A percentile compares a stretch with the other conserved stretches of the same genome.
Evolutionary conservation across 37 sponge, comb jelly and placozoan species (phyloP).

Genomic region (Lycopodina hypogea): DNA sequence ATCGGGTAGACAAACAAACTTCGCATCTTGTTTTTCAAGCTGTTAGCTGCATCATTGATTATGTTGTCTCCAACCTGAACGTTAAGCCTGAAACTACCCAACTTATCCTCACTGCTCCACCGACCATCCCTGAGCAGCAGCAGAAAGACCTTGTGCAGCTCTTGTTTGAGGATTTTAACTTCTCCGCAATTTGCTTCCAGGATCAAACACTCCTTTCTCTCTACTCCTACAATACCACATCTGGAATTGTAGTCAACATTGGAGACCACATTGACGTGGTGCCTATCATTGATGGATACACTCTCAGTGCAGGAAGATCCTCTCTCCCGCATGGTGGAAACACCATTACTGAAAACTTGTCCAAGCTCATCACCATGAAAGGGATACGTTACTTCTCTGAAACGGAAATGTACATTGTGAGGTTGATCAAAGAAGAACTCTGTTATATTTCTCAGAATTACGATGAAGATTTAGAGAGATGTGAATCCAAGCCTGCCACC

Average conservation of each 20-base stretch:
- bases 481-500: slow-evolving; percentile 16
- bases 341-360: slow-evolving; percentile 66
- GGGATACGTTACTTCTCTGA: slow-evolving; percentile 83
- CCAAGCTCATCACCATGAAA: slow-evolving; percentile 50
- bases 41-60: slow-evolving; percentile 19
- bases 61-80: slow-evolving; percentile 12
- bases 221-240: slow-evolving; percentile 74
- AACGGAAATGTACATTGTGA: slow-evolving; percentile 66
- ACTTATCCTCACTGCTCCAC: slow-evolving; percentile 43
- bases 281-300: slow-evolving; percentile 70
- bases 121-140: slow-evolving; percentile 46
- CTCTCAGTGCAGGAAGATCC: slow-evolving; percentile 53
- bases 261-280: slow-evolving; percentile 78
- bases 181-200: slow-evolving; percentile 43
- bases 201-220: slow-evolving; percentile 72
- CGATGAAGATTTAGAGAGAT: slow-evolving; percentile 26
- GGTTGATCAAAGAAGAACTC: slow-evolving; percentile 70
- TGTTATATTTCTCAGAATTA: slow-evolving; percentile 64
- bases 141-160: slow-evolving; percentile 36
- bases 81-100: slow-evolving; percentile 23
- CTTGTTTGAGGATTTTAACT: slow-evolving; percentile 40
- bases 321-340: slow-evolving; percentile 66
- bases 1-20: slow-evolving; percentile 44
- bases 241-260: slow-evolving; percentile 77
- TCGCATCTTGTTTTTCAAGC: slow-evolving; percentile 3